Evolutionary conservation across 2,113 vertebrate genomes (phyloP), one percentile per base, ranked within the genome.

Genomic region (Tauraco erythrolophus): DNA sequence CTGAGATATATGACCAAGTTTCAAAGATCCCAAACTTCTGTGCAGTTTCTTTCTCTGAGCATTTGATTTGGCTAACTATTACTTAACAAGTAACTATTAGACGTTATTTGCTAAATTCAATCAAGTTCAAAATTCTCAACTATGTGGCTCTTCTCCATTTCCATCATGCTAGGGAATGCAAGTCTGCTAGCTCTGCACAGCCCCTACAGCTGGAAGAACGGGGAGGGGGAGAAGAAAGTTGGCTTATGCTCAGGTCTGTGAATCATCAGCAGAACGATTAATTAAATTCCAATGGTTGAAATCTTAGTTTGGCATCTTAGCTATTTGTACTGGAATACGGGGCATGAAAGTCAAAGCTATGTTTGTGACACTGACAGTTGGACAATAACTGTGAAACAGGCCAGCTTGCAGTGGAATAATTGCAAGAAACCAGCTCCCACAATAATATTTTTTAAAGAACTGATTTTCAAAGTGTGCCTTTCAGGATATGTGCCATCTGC

Each of bases 361-460:
- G 2, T 77, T 91, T 94, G 58, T 89, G 77, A 75, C 61, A 66
- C 70, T 48, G 33, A 54, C 60, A 61, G 2, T 39, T 43, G 56
- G 65, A 89, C 86, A 92, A 65, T 78, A 90, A 61, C 39, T 68
- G 23, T 88, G 51, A 75, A 84, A 58, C 43, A 75, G 57, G 48
- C 76, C 57, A 81, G 50, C 33, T 81, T 77, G 35, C 45, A 76
- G 81, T 28, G 50, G 24, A 70, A 83, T 72, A 89, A 89, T 51
- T 88, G 74, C 54, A 83, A 96, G 65, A 87, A 96, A 87, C 11
- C 41, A 84, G 39, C 53, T 94, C 69, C 69, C 77, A 91, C 65
- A 87, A 94, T 82, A 94, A 84, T 84, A 92, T 95, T 96, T 95
- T 95, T 95, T 87, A 61, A 87, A 91, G 46, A 81, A 39, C 51